Base-by-base conservation (phyloP, 2,797 vertebrate species). In the Salarias fasciatus region DNA sequence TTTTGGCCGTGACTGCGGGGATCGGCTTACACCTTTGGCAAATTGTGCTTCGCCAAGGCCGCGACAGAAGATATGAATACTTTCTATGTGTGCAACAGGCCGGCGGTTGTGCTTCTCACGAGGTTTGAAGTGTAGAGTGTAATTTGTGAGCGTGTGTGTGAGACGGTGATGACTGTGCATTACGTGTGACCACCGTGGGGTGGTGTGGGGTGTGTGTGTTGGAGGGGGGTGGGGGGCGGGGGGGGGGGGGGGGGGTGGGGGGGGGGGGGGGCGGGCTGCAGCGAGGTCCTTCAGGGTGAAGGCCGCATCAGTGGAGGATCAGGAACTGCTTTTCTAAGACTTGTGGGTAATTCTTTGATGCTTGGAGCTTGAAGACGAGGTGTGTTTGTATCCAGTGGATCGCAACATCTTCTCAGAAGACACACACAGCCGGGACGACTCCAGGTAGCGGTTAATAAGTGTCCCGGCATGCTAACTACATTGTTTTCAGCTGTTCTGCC, bases 41-140 rank as follows among this genome's bases (percentile, higher is more conserved):
- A 86, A 86, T 77, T 76, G 78, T 69, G 70, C 75, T 80, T 78
- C 53, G 67, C 67, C 80, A 85, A 86, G 85, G 83, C 74, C 53
- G 72, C 75, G 51, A 58, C 50, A 56, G 54, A 51, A 59, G 71
- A 83, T 73, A 72, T 85, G 77, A 89, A 89, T 84, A 78, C 63
- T 37, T 73, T 77, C 85, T 82, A 60, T 87, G 84, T 84, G 66
- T 30, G 67, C 55, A 80, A 83, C 80, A 86, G 78, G 77, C 63
- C 51, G 6, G 31, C 15, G 48, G 72, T 80, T 84, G 79, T 82
- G 29, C 71, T 66, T 66, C 72, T 72, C 36, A 28, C 28, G 5
- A 49, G 43, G 72, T 80, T 62, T 79, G 51, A 85, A 72, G 79
- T 72, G 77, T 53, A 41, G 47, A 48, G 51, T 44, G 29, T 66